phyloP scores from a whole-genome alignment of 1,140 invertebrate species.

The Pseudomyrmex sp. region DNA sequence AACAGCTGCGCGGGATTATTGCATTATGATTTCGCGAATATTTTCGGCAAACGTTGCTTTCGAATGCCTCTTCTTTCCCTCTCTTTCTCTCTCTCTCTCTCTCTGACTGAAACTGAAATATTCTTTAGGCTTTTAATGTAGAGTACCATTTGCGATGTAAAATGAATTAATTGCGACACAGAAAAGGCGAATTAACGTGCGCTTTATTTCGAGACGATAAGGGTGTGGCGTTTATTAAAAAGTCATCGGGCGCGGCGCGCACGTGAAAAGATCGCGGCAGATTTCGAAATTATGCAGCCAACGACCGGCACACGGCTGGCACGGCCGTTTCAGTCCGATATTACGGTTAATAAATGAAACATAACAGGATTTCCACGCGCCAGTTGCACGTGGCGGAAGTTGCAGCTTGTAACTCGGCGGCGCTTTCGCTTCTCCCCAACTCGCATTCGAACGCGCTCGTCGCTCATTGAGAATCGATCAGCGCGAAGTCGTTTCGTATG shows the following conservation, averaged over 20 bases:
- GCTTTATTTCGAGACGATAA: conserved; percentile 27
- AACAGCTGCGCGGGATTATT: conserved; percentile 22
- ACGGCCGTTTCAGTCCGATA: conserved; percentile 48
- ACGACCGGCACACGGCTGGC: neutral
- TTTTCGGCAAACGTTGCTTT: conserved; percentile 3
- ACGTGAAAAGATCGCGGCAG: conserved; percentile 31
- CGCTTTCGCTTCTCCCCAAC: conserved; percentile 4
- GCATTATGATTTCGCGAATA: conserved; percentile 17
- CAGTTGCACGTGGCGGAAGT: conserved; percentile 55
- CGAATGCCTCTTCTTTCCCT: neutral
- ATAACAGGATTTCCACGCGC: conserved; percentile 58
- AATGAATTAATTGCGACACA: conserved; percentile 10
- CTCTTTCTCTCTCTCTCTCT: neutral
- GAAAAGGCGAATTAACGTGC: conserved; percentile 20
- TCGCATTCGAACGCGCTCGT: conserved; percentile 12
- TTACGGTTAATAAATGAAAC: conserved; percentile 60
- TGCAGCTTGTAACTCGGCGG: conserved; percentile 1
- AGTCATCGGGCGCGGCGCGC: conserved; percentile 13
- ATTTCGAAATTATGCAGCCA: conserved; percentile 47
- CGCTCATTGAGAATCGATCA: conserved; percentile 50
- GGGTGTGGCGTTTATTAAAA: conserved; percentile 40
- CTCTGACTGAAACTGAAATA: neutral
- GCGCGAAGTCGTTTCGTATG: conserved; percentile 43
- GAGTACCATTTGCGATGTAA: neutral
- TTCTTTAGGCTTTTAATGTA: conserved; percentile 22